These are phyloP conservation scores for Delphinus delphis DNA, from an alignment of 2,113 vertebrate genomes.

Conservation along the genomic window DNA sequence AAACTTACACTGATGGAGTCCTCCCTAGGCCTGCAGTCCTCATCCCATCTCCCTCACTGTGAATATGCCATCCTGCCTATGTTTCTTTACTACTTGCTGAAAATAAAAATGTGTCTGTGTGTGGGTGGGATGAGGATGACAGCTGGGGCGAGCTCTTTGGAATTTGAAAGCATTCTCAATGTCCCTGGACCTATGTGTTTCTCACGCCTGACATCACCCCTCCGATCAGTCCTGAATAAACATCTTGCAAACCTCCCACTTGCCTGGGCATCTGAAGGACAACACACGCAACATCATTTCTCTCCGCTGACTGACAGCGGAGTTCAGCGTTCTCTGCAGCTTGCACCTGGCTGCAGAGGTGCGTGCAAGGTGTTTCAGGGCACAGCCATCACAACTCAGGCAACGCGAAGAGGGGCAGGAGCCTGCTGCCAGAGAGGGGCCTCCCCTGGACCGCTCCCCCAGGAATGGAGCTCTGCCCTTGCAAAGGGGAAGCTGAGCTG, in stretches of 20 bases:
- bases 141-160: constrained; percentile 19
- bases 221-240: constrained; percentile 53
- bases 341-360: background rate
- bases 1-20: background rate
- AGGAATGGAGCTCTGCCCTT: constrained; percentile 19
- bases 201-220: background rate
- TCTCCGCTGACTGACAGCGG: constrained; percentile 23
- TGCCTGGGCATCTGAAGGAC: constrained; percentile 57
- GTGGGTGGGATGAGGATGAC: background rate
- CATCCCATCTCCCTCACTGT: background rate
- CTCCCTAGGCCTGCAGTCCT: background rate
- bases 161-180: background rate
- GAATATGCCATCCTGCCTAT: background rate
- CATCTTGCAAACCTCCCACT: constrained; percentile 29
- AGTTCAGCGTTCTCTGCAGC: constrained; percentile 19
- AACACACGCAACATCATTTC: constrained; percentile 31
- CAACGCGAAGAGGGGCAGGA: background rate
- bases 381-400: background rate
- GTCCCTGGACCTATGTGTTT: background rate
- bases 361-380: background rate
- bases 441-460: background rate
- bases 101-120: background rate
- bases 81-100: constrained; percentile 9
- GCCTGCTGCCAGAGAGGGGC: background rate
- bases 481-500: background rate